Evolutionary conservation across 2,888 invertebrate genomes (phyloP).

Genomic region (Drosophila histrio): DNA sequence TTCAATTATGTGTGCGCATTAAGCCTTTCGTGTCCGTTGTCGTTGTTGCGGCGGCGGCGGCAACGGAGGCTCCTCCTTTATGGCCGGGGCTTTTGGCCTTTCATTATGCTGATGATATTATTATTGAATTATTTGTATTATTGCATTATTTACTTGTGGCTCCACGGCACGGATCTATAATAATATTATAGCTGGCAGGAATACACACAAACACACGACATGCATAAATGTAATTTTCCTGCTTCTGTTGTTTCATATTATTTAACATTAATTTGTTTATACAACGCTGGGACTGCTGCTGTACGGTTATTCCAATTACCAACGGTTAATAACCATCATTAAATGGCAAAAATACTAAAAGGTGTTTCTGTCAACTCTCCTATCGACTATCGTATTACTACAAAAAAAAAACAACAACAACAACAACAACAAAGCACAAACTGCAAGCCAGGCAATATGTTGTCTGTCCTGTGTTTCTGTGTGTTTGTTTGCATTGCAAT

Average conservation of each 20-base stretch:
- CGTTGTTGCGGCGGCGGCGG: no score
- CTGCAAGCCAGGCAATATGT: constrained; percentile 54
- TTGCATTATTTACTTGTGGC: constrained; percentile 66
- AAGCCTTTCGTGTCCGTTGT: constrained; percentile 46
- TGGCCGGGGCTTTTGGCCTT: constrained; percentile 31
- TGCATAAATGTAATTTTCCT: constrained; percentile 45
- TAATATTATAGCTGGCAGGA: constrained; percentile 29
- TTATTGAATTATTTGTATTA: constrained; percentile 76
- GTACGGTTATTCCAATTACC: constrained; percentile 47
- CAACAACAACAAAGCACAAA: constrained; percentile 19
- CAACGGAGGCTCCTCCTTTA: background rate
- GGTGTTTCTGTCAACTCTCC: constrained; percentile 23
- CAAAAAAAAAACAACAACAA: constrained; percentile 17
- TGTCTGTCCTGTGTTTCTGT: constrained; percentile 32
- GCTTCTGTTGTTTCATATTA: constrained; percentile 53
- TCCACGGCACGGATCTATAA: constrained; percentile 25
- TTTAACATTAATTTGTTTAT: constrained; percentile 74
- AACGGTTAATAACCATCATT: constrained; percentile 67
- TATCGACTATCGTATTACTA: constrained; percentile 58
- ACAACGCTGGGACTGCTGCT: constrained; percentile 36
- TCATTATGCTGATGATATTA: constrained; percentile 60
- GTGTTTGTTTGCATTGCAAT: constrained; percentile 56
- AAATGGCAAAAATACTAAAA: constrained; percentile 45
- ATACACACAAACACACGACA: background rate
- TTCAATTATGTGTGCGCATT: constrained; percentile 71